Percentiles rank a stretch among this genome's conserved stretches.
Conservation (phyloP, 2,888 invertebrate genomes). For the Galerucella calmariensis region DNA sequence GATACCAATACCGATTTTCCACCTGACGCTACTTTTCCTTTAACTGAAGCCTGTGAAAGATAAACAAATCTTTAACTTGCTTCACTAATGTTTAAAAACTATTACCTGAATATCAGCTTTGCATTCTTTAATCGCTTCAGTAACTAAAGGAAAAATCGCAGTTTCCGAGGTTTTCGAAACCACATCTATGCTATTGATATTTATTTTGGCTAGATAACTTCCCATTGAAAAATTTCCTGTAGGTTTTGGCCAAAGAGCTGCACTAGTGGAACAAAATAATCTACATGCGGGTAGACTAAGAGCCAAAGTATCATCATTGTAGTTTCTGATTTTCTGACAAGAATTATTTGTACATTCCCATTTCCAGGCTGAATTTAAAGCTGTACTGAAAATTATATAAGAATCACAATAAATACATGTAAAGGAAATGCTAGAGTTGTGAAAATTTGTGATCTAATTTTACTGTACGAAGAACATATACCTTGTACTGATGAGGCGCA, state of each 20-base stretch:
- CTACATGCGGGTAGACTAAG: constrained; percentile 73
- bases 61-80: background rate
- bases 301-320: constrained; percentile 56
- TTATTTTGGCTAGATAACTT: constrained; percentile 69
- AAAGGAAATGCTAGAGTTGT: no score
- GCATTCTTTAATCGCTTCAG: constrained; percentile 55
- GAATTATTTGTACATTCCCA: constrained; percentile 69
- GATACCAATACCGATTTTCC: constrained; percentile 64
- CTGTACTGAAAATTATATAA: constrained; percentile 32
- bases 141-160: constrained; percentile 52
- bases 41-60: constrained; percentile 37
- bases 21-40: constrained; percentile 50
- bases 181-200: constrained; percentile 68
- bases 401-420: no score
- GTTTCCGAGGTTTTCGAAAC: constrained; percentile 60
- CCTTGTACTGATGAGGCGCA: no score
- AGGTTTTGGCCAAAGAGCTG: constrained; percentile 69
- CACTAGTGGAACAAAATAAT: constrained; percentile 71
- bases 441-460: no score
- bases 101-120: constrained; percentile 46
- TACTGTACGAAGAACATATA: no score
- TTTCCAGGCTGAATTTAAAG: constrained; percentile 64
- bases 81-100: no score
- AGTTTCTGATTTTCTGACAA: constrained; percentile 66
- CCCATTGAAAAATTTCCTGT: constrained; percentile 51